phyloP scores from a whole-genome alignment of 2,797 vertebrate genomes.

The Lates japonicus region DNA sequence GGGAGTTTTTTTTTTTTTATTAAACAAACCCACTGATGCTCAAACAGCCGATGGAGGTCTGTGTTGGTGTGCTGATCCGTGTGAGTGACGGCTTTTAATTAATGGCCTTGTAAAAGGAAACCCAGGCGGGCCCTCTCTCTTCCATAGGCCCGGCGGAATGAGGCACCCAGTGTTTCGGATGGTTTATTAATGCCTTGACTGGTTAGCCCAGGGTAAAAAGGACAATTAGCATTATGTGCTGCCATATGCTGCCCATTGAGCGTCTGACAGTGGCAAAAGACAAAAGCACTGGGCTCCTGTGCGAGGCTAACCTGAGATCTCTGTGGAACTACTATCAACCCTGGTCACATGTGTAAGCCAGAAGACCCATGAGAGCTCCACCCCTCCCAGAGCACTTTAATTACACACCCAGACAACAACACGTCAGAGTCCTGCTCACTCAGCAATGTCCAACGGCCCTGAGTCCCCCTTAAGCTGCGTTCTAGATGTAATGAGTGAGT shows the following conservation, averaged over 20 bases:
- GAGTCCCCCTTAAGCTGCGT: constrained; percentile 54
- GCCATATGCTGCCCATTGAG: constrained; percentile 90
- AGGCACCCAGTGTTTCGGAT: constrained; percentile 82
- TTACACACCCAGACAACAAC: constrained; percentile 81
- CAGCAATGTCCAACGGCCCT: constrained; percentile 71
- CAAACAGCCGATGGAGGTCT: constrained; percentile 48
- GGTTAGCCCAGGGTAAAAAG: constrained; percentile 87
- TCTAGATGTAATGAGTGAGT: constrained; percentile 41
- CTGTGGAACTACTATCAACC: constrained; percentile 81
- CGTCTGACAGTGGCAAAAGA: constrained; percentile 83
- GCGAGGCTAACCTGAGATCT: constrained; percentile 86
- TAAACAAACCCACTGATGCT: constrained; percentile 38
- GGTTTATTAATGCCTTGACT: constrained; percentile 88
- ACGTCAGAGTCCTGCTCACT: constrained; percentile 72
- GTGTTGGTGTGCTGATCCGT: constrained; percentile 60
- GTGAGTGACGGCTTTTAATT: constrained; percentile 87
- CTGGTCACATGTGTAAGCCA: constrained; percentile 83
- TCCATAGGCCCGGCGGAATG: constrained; percentile 72
- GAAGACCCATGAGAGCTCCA: constrained; percentile 79
- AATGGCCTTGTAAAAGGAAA: constrained; percentile 84
- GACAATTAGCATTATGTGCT: constrained; percentile 89
- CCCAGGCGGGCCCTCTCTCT: constrained; percentile 74
- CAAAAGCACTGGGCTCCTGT: constrained; percentile 80
- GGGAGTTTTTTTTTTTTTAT: constrained; percentile 23
- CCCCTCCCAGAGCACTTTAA: constrained; percentile 79